Percentiles rank a stretch among this genome's conserved stretches.
Conservation (phyloP, 1,140 invertebrate genomes). For the Bombus sylvicola region DNA sequence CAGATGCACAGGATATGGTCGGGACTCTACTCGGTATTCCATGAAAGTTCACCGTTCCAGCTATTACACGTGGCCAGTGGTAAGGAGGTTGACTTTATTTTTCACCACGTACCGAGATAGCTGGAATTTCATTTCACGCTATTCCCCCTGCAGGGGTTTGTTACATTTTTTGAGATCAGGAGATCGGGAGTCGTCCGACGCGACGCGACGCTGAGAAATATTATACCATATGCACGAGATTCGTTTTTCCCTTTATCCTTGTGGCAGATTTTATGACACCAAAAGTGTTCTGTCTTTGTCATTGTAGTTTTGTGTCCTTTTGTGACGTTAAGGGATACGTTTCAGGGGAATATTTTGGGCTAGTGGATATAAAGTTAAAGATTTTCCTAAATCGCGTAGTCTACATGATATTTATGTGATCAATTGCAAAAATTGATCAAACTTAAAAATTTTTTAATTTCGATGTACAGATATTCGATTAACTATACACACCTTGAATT, state of each 20-base stretch:
- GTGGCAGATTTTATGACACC: conserved; percentile 3
- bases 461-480: too few relatives aligned
- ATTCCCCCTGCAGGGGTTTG: conserved; percentile 55
- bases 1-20: conserved; percentile 8
- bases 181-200: conserved; percentile 38
- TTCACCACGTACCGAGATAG: conserved; percentile 68
- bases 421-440: not conserved
- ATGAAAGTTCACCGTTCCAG: conserved; percentile 45
- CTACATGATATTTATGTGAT: too few relatives aligned
- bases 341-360: not conserved
- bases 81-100: conserved; percentile 66
- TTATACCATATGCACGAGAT: conserved; percentile 51
- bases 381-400: not conserved
- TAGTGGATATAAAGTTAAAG: not conserved
- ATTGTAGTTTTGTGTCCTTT: too few relatives aligned
- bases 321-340: not conserved
- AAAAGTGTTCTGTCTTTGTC: not conserved
- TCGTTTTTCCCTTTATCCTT: conserved; percentile 7
- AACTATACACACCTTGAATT: too few relatives aligned
- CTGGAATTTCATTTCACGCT: conserved; percentile 67
- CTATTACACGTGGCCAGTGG: conserved; percentile 54
- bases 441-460: too few relatives aligned
- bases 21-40: conserved; percentile 60
- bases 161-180: conserved; percentile 60
- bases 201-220: conserved; percentile 46